Evolutionary conservation across 2,797 vertebrate species (phyloP).

Genomic region (Apogon talboti): DNA sequence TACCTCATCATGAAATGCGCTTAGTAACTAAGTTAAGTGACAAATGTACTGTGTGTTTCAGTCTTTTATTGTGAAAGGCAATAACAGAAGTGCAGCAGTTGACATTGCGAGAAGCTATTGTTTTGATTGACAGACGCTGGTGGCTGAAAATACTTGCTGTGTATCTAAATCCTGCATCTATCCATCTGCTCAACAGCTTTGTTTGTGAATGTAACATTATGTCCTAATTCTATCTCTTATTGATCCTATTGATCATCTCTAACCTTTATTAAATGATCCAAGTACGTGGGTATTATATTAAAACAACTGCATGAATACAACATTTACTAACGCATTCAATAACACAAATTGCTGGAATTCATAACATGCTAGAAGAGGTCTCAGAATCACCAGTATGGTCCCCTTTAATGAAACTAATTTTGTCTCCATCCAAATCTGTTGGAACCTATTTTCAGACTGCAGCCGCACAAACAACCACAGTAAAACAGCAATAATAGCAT

Average conservation of each 20-base stretch:
- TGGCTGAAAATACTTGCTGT: too few species aligned
- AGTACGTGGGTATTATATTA: neutral
- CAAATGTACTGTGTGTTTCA: too few species aligned
- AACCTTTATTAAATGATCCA: neutral
- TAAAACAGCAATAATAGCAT: slow-evolving; percentile 57
- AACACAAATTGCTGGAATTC: slow-evolving; percentile 42
- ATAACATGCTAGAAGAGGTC: slow-evolving; percentile 28
- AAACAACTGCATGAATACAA: slow-evolving; percentile 15
- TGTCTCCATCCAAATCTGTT: slow-evolving; percentile 42
- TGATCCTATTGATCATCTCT: neutral
- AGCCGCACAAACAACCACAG: slow-evolving; percentile 43
- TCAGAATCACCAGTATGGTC: slow-evolving; percentile 34
- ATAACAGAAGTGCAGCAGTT: too few species aligned
- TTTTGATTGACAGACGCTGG: too few species aligned
- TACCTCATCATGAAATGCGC: too few species aligned
- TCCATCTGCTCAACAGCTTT: neutral
- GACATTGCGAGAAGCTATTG: too few species aligned
- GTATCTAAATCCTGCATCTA: too few species aligned
- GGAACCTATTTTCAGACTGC: slow-evolving; percentile 58
- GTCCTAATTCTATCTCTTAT: neutral
- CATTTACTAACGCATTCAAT: slow-evolving; percentile 9
- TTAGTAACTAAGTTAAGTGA: too few species aligned
- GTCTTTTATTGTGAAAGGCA: too few species aligned
- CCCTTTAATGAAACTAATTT: slow-evolving; percentile 59
- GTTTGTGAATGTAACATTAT: neutral